Evolutionary conservation across 2,797 vertebrate species (phyloP), one percentile per base, ranked within the genome.

Genomic region (Acanthurus lineatus): DNA sequence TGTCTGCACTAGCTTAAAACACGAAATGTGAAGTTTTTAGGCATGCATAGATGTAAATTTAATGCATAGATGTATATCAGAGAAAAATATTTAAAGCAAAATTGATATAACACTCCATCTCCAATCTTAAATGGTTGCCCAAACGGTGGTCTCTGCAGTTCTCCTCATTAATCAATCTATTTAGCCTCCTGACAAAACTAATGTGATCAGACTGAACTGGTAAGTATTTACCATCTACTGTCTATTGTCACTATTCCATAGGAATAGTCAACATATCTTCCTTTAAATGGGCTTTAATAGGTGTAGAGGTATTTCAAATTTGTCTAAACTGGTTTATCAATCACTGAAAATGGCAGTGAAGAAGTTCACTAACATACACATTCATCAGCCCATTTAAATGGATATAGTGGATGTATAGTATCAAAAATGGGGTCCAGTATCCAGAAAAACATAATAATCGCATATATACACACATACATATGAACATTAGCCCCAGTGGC

Each of bases 51-150:
- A 54, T 5, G 68, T 17, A 78, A 28, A 58, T 47, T 2, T 40
- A 40, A 64, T 6, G 0, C 19, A 74, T 0, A 58, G 5, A 77
- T 19, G 61, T 3, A 62, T 25, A 19, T 35, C 7, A 47, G 4
- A 62, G 5, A 10, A 28, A 15, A 25, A 45, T 70, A 38, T 59
- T 12, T 9, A 32, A 67, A 74, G 5, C n/a, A 68, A 25, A 58
- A 56, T 58, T n/a, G 7, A 76, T 48, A 76, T 49, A 78, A 85
- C 70, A 83, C 91, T 93, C 89, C 89, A 94, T 94, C 83, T 94
- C 91, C 93, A 93, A 91, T 91, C 56, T 90, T 92, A 88, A 92
- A 86, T 92, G 93, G 93, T 94, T 94, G 91, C 92, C 71, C 89
- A 93, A 93, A 94, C 88, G 59, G 40, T 83, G 79, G 49, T 90